Percentiles rank a stretch among this genome's conserved stretches.
phyloP scores from a whole-genome alignment of 2,888 invertebrate species.

The Bedellia somnulentella region DNA sequence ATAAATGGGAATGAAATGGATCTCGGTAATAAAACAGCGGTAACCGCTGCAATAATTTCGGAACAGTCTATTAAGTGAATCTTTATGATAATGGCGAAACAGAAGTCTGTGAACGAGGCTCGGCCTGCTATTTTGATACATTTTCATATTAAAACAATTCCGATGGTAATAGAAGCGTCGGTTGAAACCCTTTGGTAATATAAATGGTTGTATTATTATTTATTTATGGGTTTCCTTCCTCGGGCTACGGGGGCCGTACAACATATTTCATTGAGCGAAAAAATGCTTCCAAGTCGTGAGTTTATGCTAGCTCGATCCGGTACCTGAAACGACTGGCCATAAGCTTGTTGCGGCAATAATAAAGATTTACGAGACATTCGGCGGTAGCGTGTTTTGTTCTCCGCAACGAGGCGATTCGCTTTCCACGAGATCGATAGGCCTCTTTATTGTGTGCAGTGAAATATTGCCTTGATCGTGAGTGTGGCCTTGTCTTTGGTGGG shows the following conservation, averaged over 20 bases:
- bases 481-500: constrained; percentile 32
- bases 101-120: constrained; percentile 52
- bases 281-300: constrained; percentile 55
- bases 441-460: constrained; percentile 50
- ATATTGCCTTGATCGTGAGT: constrained; percentile 43
- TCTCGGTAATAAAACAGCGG: constrained; percentile 37
- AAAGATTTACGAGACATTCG: constrained; percentile 60
- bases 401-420: constrained; percentile 55
- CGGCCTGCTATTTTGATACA: constrained; percentile 58
- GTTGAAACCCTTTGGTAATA: constrained; percentile 59
- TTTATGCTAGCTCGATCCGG: constrained; percentile 49
- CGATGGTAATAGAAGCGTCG: constrained; percentile 61
- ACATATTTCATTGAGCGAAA: constrained; percentile 59
- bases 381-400: constrained; percentile 59
- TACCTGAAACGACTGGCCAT: constrained; percentile 53
- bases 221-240: constrained; percentile 60
- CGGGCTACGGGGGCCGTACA: constrained; percentile 45
- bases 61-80: constrained; percentile 59
- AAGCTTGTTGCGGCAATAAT: constrained; percentile 60
- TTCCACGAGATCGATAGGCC: constrained; percentile 55
- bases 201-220: constrained; percentile 62
- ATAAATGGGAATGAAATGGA: too few relatives aligned
- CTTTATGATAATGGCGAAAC: constrained; percentile 55
- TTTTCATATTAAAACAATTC: constrained; percentile 63
- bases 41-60: constrained; percentile 52